Conservation (phyloP, 2,797 vertebrate genomes). For the Acrocephalus scirpaceus region DNA sequence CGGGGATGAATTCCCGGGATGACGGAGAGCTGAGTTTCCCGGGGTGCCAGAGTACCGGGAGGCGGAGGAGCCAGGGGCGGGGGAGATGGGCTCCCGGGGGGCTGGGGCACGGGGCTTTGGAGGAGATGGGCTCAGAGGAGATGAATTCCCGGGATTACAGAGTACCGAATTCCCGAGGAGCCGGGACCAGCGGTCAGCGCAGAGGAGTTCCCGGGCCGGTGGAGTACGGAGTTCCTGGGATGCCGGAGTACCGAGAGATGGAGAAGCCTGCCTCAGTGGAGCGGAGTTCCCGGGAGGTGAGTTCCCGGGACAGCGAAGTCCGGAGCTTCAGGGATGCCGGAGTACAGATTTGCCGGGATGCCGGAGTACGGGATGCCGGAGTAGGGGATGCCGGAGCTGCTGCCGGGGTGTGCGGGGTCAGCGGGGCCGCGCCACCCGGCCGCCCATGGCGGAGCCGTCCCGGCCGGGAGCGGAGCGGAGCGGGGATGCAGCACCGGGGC, state of each 20-base stretch:
- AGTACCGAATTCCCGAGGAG: not conserved
- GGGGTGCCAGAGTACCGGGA: fast-evolving
- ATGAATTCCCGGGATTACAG: not conserved
- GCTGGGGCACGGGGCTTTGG: not conserved
- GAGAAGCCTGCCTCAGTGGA: not conserved
- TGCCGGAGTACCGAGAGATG: not conserved
- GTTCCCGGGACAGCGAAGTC: not conserved
- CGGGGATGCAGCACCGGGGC: not conserved
- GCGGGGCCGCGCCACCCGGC: not conserved
- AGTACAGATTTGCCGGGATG: too few relatives aligned
- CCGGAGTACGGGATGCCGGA: not conserved
- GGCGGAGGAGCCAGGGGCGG: not conserved
- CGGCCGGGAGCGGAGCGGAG: not conserved
- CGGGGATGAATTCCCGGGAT: not conserved
- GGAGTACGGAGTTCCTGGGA: not conserved
- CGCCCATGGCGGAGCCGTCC: not conserved
- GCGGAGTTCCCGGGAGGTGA: not conserved
- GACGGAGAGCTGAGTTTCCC: not conserved
- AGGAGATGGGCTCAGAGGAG: not conserved
- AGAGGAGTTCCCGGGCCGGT: not conserved
- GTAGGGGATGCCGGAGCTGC: too few relatives aligned
- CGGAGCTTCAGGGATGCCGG: not conserved
- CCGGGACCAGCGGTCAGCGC: not conserved
- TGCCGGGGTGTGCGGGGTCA: not conserved
- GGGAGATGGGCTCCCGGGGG: not conserved